Base-by-base conservation (phyloP, 2,797 vertebrate species). In the Fratercula arctica region DNA sequence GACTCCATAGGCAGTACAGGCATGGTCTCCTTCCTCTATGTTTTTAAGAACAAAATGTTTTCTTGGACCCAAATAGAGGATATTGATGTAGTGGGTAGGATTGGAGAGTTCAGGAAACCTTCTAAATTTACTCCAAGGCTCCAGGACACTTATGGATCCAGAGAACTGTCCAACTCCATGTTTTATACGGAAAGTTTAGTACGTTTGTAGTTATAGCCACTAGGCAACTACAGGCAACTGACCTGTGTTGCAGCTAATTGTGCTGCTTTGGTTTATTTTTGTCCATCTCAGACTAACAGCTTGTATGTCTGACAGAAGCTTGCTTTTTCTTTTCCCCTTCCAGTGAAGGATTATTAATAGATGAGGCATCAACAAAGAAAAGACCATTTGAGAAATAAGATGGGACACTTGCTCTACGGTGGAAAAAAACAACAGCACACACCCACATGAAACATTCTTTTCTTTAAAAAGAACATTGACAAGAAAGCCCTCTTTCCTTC, bases 321-420 rank as follows among this genome's bases (percentile, higher is more conserved):
- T 67, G 72, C 87, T 91, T 91, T 93, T 95, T 37, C 82, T 93
- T 91, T 94, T 89, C 90, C 82, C 93, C 74, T 95, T 92, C 91
- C 91, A 85, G 72, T 94, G 91, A 63, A 87, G 66, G 88, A 92
- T 96, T 96, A 96, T 97, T 95, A 95, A 97, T 96, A 95, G 92
- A 96, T 96, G 96, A 97, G 59, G 67, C 95, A 95, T 91, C 94
- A 89, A 97, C 86, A 92, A 95, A 94, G 93, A 81, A 89, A 96
- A 95, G 94, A 93, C 92, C 90, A 93, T 95, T 95, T 95, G 93
- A 95, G 89, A 96, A 95, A 97, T 92, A 96, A 91, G 96, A 94
- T 70, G 93, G 95, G 96, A 96, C 93, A 94, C 85, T 95, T 94
- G 92, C 76, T 97, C 56, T 50, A 69, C 54, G 37, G 81, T 53